Percentiles rank a stretch among this genome's conserved stretches.
Conservation (phyloP, 2,797 vertebrate genomes). For the Thaleichthys pacificus region DNA sequence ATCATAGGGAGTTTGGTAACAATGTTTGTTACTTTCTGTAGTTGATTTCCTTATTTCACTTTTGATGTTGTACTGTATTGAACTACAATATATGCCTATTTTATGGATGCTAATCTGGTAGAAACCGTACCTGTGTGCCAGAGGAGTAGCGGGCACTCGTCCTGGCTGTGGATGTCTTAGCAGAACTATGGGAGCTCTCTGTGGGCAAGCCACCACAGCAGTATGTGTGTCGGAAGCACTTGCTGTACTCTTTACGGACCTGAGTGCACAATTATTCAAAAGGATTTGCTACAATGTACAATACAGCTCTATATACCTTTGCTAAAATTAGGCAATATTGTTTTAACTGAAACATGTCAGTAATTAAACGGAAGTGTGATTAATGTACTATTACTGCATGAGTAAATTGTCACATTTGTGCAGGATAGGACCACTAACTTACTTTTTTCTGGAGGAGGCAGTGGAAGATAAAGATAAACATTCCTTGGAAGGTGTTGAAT, state of each 20-base stretch:
- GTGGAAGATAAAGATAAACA: slow-evolving; percentile 99
- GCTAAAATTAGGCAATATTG: neutral
- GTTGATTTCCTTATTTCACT: no score
- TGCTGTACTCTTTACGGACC: slow-evolving; percentile 98
- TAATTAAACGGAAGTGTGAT: no score
- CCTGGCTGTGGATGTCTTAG: slow-evolving; percentile 91
- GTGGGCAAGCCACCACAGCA: slow-evolving; percentile 92
- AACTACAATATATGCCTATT: no score
- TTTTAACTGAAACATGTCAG: neutral
- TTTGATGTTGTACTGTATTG: no score
- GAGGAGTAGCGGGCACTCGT: slow-evolving; percentile 98
- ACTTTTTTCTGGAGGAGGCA: slow-evolving; percentile 99
- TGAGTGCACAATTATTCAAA: slow-evolving; percentile 56
- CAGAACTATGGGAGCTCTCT: slow-evolving; percentile 93
- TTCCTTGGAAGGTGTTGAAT: slow-evolving; percentile 97
- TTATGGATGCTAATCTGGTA: no score
- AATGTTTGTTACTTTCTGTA: neutral
- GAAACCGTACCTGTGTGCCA: slow-evolving; percentile 89
- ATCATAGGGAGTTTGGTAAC: neutral
- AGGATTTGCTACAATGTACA: no score
- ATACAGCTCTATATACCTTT: no score
- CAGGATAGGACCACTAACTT: slow-evolving; percentile 53
- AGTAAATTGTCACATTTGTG: neutral
- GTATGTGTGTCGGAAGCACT: slow-evolving; percentile 96
- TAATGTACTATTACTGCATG: no score